Conservation (phyloP, 2,113 vertebrate genomes). For the Strix aluco region DNA sequence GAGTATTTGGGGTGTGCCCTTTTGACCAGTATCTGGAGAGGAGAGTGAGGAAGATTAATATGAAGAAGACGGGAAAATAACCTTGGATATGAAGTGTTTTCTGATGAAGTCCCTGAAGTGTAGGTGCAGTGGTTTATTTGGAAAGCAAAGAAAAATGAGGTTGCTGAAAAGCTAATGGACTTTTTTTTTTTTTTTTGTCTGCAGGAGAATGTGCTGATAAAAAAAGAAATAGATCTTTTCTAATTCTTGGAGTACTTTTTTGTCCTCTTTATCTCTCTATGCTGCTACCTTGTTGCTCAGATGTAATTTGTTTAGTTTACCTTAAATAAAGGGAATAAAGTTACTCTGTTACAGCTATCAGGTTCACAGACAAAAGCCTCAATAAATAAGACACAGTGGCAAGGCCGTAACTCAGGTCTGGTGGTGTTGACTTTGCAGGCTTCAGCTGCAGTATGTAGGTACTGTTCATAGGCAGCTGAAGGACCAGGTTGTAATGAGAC, state of each 20-base stretch:
- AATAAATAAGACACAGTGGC: not conserved
- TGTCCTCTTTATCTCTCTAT: constrained; percentile 51
- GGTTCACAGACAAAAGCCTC: not conserved
- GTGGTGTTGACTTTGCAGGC: not conserved
- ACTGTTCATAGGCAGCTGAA: not conserved
- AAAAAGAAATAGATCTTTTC: constrained; percentile 68
- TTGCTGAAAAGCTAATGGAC: constrained; percentile 65
- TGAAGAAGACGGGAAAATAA: not conserved
- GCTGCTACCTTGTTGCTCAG: constrained; percentile 19
- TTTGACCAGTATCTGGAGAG: not conserved
- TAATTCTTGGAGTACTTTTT: constrained; percentile 65
- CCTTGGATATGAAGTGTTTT: not conserved
- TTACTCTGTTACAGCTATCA: not conserved
- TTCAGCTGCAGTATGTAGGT: not conserved
- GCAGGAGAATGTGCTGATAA: constrained; percentile 66
- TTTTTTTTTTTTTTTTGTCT: not conserved
- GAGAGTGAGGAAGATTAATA: not conserved
- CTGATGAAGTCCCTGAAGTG: not conserved
- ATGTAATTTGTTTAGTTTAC: constrained; percentile 53
- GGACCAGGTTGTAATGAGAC: not conserved
- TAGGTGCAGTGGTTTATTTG: constrained; percentile 65
- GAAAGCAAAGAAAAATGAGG: constrained; percentile 73
- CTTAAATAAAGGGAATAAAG: constrained; percentile 13
- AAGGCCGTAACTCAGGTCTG: not conserved
- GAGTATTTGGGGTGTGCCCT: not conserved